Conservation (phyloP, 2,888 invertebrate species). For the Acholoe squamosa region DNA sequence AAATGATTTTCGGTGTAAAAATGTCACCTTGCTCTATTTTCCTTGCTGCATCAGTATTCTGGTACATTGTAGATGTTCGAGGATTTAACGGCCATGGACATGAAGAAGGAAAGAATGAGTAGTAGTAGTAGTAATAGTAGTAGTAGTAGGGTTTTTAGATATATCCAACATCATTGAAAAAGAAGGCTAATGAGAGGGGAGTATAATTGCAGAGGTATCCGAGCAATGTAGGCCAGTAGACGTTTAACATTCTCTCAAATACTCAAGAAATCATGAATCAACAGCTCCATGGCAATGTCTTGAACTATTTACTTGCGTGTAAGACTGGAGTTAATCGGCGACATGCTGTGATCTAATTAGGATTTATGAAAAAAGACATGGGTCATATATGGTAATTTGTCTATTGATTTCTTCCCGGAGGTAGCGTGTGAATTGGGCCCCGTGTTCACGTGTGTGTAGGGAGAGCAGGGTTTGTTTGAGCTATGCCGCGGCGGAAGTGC, state of each 20-base stretch:
- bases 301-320: background rate
- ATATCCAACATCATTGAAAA: background rate
- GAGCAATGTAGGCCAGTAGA: background rate
- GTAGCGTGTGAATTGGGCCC: background rate
- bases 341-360: background rate
- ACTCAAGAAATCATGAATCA: background rate
- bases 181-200: background rate
- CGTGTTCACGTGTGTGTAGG: background rate
- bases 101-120: too few relatives aligned
- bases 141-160: background rate
- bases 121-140: background rate
- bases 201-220: background rate
- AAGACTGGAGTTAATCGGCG: background rate
- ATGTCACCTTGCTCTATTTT: too few relatives aligned
- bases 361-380: background rate
- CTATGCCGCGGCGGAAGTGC: too few relatives aligned
- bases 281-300: background rate
- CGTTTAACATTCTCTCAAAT: slow-evolving; percentile 6
- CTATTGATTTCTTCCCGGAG: slow-evolving; percentile 7
- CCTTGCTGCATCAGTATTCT: too few relatives aligned
- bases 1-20: background rate
- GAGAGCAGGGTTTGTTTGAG: too few relatives aligned
- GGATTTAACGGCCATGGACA: too few relatives aligned
- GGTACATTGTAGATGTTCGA: too few relatives aligned
- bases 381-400: background rate